These are phyloP conservation scores for Drosophila albomicans DNA, from an alignment of 1,140 invertebrate genomes.

Conservation along the genomic window DNA sequence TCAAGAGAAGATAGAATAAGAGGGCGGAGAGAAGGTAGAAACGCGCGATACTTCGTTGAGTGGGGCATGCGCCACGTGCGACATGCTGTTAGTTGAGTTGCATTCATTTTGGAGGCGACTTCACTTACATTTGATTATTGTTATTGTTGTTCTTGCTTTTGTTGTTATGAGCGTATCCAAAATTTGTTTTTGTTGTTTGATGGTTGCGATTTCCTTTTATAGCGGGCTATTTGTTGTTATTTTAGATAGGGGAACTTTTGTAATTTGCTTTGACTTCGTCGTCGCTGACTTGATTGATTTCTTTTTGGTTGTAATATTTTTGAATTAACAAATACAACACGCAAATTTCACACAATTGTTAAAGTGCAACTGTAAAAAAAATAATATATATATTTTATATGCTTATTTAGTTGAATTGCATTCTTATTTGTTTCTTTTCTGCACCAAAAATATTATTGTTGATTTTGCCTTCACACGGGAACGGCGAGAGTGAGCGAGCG, in stretches of 20 bases:
- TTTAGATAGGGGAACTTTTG: conserved; percentile 15
- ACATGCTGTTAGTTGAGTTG: background rate
- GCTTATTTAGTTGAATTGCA: too few species aligned
- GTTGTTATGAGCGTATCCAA: conserved; percentile 25
- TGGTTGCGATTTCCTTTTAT: conserved; percentile 17
- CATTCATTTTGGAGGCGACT: background rate
- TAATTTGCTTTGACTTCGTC: conserved; percentile 19
- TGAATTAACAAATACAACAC: conserved; percentile 64
- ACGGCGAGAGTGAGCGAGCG: background rate
- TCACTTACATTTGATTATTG: conserved; percentile 25
- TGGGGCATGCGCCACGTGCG: conserved; percentile 42
- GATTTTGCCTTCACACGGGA: conserved; percentile 2
- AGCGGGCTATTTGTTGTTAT: conserved; percentile 4
- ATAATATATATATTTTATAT: conserved; percentile 44
- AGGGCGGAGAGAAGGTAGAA: background rate
- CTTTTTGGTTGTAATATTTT: conserved; percentile 39
- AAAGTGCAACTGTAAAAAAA: conserved; percentile 62
- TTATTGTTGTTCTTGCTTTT: conserved; percentile 16
- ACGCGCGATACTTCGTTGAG: conserved; percentile 10
- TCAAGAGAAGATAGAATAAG: background rate
- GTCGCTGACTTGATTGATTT: conserved; percentile 37
- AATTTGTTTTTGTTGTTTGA: conserved; percentile 21
- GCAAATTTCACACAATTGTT: conserved; percentile 66
- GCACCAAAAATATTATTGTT: conserved; percentile 6
- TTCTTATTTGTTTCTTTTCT: background rate